Base-by-base conservation (phyloP, 2,113 vertebrate genomes). In the Otis tarda region DNA sequence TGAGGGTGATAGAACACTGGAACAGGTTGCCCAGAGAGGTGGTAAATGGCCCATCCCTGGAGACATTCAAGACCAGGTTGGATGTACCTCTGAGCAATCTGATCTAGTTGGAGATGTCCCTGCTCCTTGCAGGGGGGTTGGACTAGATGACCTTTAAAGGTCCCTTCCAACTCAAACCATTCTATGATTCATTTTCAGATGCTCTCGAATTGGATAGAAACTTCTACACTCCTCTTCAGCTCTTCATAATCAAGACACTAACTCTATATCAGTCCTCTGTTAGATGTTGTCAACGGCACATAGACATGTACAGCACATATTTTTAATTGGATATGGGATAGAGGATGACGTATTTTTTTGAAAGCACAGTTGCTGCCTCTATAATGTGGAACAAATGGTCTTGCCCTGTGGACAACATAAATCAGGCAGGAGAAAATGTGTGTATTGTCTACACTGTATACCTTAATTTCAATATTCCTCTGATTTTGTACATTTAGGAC, bases 381-480 rank as follows among this genome's bases (percentile, higher is more conserved):
- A 2, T 91, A 91, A 89, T 86, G 39, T 67, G 64, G 60, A 94
- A 90, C 88, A 88, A 96, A 94, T 76, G 70, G 70, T 50, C 64
- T 79, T 81, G 49, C 76, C 71, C 35, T 71, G 37, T 67, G 89
- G 79, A 97, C 81, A 85, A 69, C 28, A 90, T 70, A 83, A 89
- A 96, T 75, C 43, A 73, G 37, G 61, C 75, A 39, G 37, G 87
- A 95, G 64, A 93, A 91, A 81, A 92, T 63, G 57, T 70, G 30
- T 68, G 28, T 3, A 1, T 64, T 37, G 35, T 64, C 80, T 94
- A 71, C 33, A 39, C 39, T 73, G 27, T 56, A 50, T n/a, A 89
- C 49, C 56, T 92, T 96, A 83, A 91, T 93, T 95, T 64, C 91
- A 92, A 75, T 91, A 85, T 68, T 78, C 28, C 47, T 94, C 90